A percentile compares a stretch with the other conserved stretches of the same genome.
These are phyloP conservation scores for Rhynchophorus ferrugineus DNA, from an alignment of 1,140 invertebrate species.

Conservation along the genomic window DNA sequence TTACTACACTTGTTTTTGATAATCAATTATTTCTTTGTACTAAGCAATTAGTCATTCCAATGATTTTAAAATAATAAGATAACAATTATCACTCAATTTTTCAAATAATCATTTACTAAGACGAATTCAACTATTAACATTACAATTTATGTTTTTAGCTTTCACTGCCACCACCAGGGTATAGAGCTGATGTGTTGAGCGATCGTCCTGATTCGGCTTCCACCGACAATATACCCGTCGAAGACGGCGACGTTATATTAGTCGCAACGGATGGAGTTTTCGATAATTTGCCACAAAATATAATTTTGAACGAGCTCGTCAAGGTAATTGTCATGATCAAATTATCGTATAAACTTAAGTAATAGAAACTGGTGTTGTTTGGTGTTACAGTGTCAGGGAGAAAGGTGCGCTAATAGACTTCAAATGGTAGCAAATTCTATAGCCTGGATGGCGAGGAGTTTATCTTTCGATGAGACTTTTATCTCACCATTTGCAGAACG, in stretches of 20 bases:
- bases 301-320: conserved; percentile 73
- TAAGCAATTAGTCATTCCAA: too few species aligned
- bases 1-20: too few species aligned
- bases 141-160: conserved; percentile 47
- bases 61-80: too few species aligned
- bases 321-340: conserved; percentile 41
- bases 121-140: too few species aligned
- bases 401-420: conserved; percentile 62
- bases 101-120: too few species aligned
- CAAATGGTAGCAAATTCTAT: conserved; percentile 90
- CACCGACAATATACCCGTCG: conserved; percentile 80
- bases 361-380: background rate
- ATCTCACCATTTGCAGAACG: conserved; percentile 93
- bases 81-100: too few species aligned
- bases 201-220: conserved; percentile 90
- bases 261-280: conserved; percentile 96
- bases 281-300: conserved; percentile 90
- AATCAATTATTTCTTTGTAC: too few species aligned
- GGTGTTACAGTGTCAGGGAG: conserved; percentile 51
- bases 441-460: conserved; percentile 85
- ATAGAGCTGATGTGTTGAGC: conserved; percentile 74
- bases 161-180: conserved; percentile 83
- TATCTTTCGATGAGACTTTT: conserved; percentile 89
- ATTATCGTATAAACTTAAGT: background rate
- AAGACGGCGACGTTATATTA: conserved; percentile 92